These are phyloP conservation scores for Pseudomugil tenellus DNA, from an alignment of 2,797 vertebrate species.

Conservation along the genomic window DNA sequence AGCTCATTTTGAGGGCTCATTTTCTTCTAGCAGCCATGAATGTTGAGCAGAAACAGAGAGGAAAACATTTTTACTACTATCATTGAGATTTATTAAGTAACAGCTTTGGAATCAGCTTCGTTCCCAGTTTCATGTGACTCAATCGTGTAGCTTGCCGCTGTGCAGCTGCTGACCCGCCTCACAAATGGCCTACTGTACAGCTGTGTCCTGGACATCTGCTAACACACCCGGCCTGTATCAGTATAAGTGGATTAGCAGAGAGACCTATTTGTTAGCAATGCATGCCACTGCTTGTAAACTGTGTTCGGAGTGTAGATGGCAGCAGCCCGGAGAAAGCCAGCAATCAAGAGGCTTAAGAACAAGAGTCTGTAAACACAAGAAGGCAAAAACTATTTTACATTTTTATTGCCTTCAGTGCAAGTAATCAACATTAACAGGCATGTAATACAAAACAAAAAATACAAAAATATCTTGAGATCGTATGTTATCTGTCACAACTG, in stretches of 20 bases:
- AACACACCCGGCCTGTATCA: conserved; percentile 51
- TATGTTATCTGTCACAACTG: no score
- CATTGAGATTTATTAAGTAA: conserved; percentile 58
- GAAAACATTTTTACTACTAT: conserved; percentile 45
- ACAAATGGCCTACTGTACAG: conserved; percentile 64
- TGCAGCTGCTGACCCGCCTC: conserved; percentile 56
- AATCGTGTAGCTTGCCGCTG: conserved; percentile 44
- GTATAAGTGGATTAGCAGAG: conserved; percentile 68
- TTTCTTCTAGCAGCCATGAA: conserved; percentile 24
- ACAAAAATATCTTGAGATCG: no score
- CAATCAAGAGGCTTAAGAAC: conserved; percentile 25
- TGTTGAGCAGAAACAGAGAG: conserved; percentile 22
- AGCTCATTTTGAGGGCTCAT: neutral
- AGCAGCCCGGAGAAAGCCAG: conserved; percentile 44
- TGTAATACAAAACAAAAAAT: no score
- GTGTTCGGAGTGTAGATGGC: conserved; percentile 27
- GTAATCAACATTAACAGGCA: no score
- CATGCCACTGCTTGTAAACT: conserved; percentile 42
- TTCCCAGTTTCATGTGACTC: conserved; percentile 51
- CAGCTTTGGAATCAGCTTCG: conserved; percentile 44
- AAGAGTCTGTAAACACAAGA: conserved; percentile 30
- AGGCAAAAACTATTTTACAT: conserved; percentile 26
- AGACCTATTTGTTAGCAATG: conserved; percentile 47
- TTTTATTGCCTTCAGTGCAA: no score
- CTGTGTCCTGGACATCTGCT: conserved; percentile 70